Base-by-base conservation (phyloP, 2,113 vertebrate genomes). In the Brachionichthys hirsutus region DNA sequence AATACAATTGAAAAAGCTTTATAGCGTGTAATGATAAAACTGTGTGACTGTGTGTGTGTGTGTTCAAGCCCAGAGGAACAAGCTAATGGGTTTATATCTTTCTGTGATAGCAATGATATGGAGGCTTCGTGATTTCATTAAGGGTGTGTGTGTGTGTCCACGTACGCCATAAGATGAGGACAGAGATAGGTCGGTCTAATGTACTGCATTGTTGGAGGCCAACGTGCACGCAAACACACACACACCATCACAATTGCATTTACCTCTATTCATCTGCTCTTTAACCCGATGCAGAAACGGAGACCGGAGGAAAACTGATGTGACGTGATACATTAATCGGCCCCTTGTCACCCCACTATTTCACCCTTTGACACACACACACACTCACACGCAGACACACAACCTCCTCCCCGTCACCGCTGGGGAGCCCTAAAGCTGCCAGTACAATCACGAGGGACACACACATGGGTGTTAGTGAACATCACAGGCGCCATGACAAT, bases 121-220 rank as follows among this genome's bases (percentile, higher is more conserved):
- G 87, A 89, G 89, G 92, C 88, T 93, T 89, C 92, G 91, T 94
- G 94, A 98, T 96, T 95, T 94, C 93, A 98, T 97, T 95, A 95
- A 63, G 54, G 45, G 58, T 41, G 67, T 45, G 60, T 62, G 70
- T 62, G 70, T 62, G 53, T 63, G 72, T 78, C 46, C 71, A 80
- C 34, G 69, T 70, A 78, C 64, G 66, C 88, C 82, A 90, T 88
- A 87, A 88, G 91, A 91, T 91, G 84, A 80, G 92, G 92, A 86
- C 73, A 80, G 73, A 85, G 87, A 92, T 88, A 83, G 81, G 70
- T 50, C 40, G 68, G 73, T 71, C 80, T 89, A 82, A 90, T 89
- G 87, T 80, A 88, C 76, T 74, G 75, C 72, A 82, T 75, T 76
- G 82, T 82, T 73, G 56, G 60, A 67, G 74, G 66, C 44, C 34